phyloP scores from a whole-genome alignment of 2,113 vertebrate genomes.

The Myrmecophaga tridactyla region DNA sequence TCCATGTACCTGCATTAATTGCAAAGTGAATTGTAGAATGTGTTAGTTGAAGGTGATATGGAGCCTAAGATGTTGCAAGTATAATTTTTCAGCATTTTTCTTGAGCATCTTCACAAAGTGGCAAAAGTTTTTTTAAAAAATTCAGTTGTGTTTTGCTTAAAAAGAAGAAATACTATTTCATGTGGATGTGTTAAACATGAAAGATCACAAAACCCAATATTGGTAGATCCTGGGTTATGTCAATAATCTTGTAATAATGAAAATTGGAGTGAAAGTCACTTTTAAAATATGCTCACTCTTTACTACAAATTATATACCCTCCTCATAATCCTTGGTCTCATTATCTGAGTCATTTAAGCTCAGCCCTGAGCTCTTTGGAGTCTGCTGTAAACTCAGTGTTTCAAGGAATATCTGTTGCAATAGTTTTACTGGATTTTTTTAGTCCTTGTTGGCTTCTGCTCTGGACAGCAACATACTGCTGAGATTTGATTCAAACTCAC shows the following conservation, averaged over 20 bases:
- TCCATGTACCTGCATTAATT: conserved; percentile 96
- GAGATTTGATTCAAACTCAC: conserved; percentile 57
- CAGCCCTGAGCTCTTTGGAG: background rate
- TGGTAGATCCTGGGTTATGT: background rate
- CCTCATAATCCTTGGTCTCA: background rate
- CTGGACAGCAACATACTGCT: conserved; percentile 30
- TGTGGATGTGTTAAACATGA: background rate
- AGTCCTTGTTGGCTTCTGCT: conserved; percentile 62
- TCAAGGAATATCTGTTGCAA: background rate
- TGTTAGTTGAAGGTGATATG: background rate
- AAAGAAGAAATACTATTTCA: background rate
- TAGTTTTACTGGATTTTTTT: conserved; percentile 63
- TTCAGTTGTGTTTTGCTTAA: background rate
- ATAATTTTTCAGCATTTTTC: background rate
- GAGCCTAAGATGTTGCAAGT: background rate
- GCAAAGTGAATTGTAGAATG: background rate
- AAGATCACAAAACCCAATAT: background rate
- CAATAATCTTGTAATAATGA: conserved; percentile 16
- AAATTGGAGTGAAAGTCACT: background rate
- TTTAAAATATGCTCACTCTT: background rate
- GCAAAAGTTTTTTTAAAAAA: background rate
- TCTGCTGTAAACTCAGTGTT: background rate
- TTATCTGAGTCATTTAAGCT: background rate
- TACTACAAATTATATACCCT: background rate
- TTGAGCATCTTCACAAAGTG: background rate